Evolutionary conservation across 2,797 vertebrate species (phyloP).

Genomic region (Apogon hyalosoma): DNA sequence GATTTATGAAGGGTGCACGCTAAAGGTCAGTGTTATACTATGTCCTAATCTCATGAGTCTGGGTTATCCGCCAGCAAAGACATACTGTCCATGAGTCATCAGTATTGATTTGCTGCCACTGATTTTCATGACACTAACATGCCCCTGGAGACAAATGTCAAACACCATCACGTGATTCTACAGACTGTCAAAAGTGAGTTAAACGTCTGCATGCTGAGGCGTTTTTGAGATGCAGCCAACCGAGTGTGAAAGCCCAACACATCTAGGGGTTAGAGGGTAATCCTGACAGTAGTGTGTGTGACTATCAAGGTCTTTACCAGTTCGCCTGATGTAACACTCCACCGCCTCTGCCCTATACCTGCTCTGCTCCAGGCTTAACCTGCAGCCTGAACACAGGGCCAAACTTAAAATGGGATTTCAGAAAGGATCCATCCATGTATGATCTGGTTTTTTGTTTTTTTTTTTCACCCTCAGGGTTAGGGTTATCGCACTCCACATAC

Average conservation of each 20-base stretch:
- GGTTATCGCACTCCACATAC: constrained; percentile 77
- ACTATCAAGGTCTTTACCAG: constrained; percentile 31
- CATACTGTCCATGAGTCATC: constrained; percentile 67
- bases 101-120: constrained; percentile 73
- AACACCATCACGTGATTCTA: constrained; percentile 55
- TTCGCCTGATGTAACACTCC: constrained; percentile 34
- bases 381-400: constrained; percentile 12
- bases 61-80: constrained; percentile 59
- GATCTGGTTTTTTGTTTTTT: constrained; percentile 46
- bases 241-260: constrained; percentile 31
- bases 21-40: constrained; percentile 63
- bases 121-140: constrained; percentile 58
- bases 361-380: constrained; percentile 34
- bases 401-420: constrained; percentile 42
- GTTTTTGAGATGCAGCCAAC: constrained; percentile 28
- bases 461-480: constrained; percentile 48
- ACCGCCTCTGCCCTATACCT: constrained; percentile 19
- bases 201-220: constrained; percentile 38
- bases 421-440: constrained; percentile 36
- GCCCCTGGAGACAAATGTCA: constrained; percentile 68
- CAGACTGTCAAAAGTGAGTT: constrained; percentile 37
- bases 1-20: constrained; percentile 36
- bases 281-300: constrained; percentile 14
- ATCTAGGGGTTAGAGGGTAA: constrained; percentile 20
- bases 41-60: constrained; percentile 61